phyloP scores from a whole-genome alignment of 2,888 invertebrate genomes.

The Melitaea athalia region DNA sequence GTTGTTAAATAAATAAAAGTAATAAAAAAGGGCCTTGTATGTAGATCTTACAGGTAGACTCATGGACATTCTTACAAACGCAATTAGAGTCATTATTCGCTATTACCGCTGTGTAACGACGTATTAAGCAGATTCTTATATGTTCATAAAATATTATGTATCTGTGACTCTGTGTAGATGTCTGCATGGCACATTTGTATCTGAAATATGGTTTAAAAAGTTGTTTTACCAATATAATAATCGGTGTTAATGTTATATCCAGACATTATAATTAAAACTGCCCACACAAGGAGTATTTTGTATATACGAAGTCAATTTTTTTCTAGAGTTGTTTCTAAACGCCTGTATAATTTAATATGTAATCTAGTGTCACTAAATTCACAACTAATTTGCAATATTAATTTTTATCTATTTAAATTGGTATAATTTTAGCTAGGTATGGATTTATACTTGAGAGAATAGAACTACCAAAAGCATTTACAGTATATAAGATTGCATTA shows the following conservation, averaged over 20 bases:
- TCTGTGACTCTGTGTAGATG: conserved; percentile 31
- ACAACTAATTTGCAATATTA: too few relatives aligned
- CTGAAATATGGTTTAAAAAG: conserved; percentile 14
- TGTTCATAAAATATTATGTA: conserved; percentile 37
- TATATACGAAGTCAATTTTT: too few relatives aligned
- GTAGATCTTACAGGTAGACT: conserved; percentile 25
- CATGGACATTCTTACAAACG: conserved; percentile 39
- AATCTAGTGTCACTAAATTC: too few relatives aligned
- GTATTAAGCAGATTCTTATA: conserved; percentile 39
- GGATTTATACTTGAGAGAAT: too few relatives aligned
- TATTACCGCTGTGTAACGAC: conserved; percentile 38
- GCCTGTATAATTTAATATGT: too few relatives aligned
- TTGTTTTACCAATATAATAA: conserved; percentile 9
- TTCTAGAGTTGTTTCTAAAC: too few relatives aligned
- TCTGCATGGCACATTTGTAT: conserved; percentile 15
- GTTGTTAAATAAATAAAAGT: conserved; percentile 22
- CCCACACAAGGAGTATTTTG: too few relatives aligned
- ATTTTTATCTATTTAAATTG: too few relatives aligned
- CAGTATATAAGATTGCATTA: too few relatives aligned
- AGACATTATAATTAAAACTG: neutral
- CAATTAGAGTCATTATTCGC: conserved; percentile 40
- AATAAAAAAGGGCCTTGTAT: conserved; percentile 25
- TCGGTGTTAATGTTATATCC: conserved; percentile 13
- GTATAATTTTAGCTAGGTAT: too few relatives aligned
- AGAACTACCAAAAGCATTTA: too few relatives aligned